phyloP scores from a whole-genome alignment of 92 coral and sea anemone species.

The Porites lobata region DNA sequence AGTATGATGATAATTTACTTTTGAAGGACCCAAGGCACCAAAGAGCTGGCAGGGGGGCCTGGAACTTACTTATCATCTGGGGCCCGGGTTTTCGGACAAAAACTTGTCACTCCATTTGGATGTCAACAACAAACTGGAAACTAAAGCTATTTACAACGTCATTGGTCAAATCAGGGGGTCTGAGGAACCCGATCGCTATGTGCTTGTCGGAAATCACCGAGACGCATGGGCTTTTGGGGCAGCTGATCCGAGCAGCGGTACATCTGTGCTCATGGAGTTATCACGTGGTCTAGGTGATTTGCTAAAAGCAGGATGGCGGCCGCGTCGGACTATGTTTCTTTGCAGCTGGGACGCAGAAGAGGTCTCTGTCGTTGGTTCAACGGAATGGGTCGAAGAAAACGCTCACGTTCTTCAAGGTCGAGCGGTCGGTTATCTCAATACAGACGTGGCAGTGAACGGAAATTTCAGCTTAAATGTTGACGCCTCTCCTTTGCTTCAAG shows the following conservation, averaged over 20 bases:
- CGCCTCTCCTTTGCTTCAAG: constrained; percentile 85
- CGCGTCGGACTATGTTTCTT: constrained; percentile 91
- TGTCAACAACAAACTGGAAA: constrained; percentile 60
- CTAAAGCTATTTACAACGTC: constrained; percentile 78
- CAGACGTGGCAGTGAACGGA: constrained; percentile 92
- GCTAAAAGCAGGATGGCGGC: constrained; percentile 92
- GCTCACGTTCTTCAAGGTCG: constrained; percentile 77
- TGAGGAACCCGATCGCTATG: constrained; percentile 97
- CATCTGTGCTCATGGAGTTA: constrained; percentile 89
- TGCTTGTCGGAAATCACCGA: constrained; percentile 95
- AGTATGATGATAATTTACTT: not conserved
- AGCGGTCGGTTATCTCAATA: constrained; percentile 92
- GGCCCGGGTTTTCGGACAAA: constrained; percentile 87
- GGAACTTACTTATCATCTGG: constrained; percentile 70
- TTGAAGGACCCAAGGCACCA: constrained; percentile 82
- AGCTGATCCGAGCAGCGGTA: constrained; percentile 95
- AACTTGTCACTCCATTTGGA: constrained; percentile 61
- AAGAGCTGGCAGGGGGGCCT: constrained; percentile 80
- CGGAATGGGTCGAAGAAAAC: constrained; percentile 96
- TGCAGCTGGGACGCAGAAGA: constrained; percentile 99
- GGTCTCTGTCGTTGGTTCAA: constrained; percentile 83
- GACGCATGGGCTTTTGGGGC: constrained; percentile 99
- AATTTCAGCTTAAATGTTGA: constrained; percentile 83
- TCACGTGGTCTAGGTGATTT: constrained; percentile 94
- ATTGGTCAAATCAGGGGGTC: constrained; percentile 90